phyloP scores from a whole-genome alignment of 1,140 invertebrate species.

The Panulirus ornatus region DNA sequence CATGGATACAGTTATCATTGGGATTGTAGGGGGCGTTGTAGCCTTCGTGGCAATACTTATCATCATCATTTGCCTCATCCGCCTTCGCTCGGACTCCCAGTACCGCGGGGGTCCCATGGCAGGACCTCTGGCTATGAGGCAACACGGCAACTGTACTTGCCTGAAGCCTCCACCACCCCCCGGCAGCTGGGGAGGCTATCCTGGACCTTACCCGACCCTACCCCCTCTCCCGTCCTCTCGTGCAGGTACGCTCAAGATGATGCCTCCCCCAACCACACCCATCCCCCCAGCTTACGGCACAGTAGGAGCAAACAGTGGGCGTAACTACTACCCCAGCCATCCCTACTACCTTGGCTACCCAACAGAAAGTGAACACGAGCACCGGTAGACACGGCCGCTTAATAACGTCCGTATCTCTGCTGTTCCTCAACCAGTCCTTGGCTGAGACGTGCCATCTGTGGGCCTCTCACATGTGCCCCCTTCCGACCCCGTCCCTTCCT shows the following conservation, averaged over 20 bases:
- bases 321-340: conserved; percentile 76
- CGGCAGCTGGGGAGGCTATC: conserved; percentile 75
- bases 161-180: conserved; percentile 77
- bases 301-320: conserved; percentile 75
- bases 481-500: too few species aligned
- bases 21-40: conserved; percentile 93
- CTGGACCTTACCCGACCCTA: conserved; percentile 74
- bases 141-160: conserved; percentile 78
- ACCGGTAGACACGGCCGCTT: conserved; percentile 43
- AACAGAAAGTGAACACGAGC: conserved; percentile 75
- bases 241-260: conserved; percentile 72
- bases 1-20: conserved; percentile 94
- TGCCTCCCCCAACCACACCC: conserved; percentile 75
- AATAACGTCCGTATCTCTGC: background rate
- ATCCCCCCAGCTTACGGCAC: conserved; percentile 76
- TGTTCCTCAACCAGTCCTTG: conserved; percentile 2
- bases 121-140: conserved; percentile 80
- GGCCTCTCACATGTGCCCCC: conserved; percentile 1
- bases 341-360: conserved; percentile 78
- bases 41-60: conserved; percentile 93
- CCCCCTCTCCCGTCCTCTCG: conserved; percentile 77
- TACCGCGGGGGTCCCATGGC: conserved; percentile 84
- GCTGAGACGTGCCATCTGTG: conserved; percentile 37
- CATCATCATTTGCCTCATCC: conserved; percentile 89
- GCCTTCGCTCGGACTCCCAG: conserved; percentile 82